These are phyloP conservation scores for Vicugna pacos DNA, from an alignment of 2,113 vertebrate genomes.

Conservation along the genomic window DNA sequence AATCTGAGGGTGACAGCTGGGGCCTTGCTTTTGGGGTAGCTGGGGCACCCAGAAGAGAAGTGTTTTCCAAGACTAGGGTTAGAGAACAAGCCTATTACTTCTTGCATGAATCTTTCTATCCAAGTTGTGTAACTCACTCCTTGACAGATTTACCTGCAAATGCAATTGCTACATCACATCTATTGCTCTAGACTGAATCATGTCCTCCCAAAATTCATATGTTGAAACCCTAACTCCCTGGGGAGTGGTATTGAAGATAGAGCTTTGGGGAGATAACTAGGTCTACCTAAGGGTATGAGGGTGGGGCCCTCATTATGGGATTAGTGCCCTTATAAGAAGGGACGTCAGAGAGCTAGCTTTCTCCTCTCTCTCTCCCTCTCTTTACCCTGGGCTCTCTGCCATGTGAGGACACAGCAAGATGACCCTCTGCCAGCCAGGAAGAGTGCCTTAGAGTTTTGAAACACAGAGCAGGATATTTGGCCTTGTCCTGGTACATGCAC, in stretches of 20 bases:
- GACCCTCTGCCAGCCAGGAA: too few species aligned
- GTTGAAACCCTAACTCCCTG: too few species aligned
- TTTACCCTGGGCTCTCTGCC: background rate
- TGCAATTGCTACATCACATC: background rate
- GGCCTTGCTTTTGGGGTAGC: background rate
- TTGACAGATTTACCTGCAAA: background rate
- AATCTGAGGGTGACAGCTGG: too few species aligned
- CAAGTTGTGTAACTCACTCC: background rate
- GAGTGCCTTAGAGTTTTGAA: background rate
- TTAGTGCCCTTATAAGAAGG: background rate
- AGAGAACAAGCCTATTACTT: background rate
- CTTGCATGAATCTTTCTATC: background rate
- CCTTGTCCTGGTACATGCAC: too few species aligned
- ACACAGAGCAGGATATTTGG: background rate
- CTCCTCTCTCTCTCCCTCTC: background rate
- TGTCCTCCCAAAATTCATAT: too few species aligned
- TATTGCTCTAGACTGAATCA: too few species aligned
- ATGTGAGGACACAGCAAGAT: background rate
- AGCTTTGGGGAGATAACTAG: background rate
- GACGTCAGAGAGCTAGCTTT: background rate
- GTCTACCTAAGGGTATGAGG: background rate
- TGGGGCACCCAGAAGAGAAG: background rate
- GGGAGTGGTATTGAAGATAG: background rate
- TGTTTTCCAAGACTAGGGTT: background rate
- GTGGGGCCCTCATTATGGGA: background rate